Conservation (phyloP, 2,797 vertebrate genomes). For the Numenius phaeopus region DNA sequence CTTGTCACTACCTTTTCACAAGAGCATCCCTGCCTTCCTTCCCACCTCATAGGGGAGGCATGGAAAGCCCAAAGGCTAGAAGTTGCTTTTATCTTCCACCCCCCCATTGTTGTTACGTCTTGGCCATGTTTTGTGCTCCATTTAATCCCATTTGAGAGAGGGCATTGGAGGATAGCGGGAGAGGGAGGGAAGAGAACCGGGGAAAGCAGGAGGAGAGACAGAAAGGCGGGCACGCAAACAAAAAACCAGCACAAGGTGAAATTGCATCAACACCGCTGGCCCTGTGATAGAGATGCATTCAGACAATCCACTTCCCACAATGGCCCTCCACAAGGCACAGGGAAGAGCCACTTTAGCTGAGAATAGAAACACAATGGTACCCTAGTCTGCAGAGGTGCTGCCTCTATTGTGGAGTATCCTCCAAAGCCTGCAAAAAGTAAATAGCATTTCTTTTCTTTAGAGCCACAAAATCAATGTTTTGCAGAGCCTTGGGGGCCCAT, state of each 20-base stretch:
- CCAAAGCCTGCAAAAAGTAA: background rate
- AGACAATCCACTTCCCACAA: slow-evolving; percentile 48
- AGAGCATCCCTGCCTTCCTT: background rate
- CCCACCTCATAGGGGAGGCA: background rate
- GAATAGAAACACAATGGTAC: slow-evolving; percentile 17
- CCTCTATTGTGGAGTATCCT: background rate
- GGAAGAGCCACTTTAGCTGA: slow-evolving; percentile 51
- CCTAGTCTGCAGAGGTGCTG: slow-evolving; percentile 9
- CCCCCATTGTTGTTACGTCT: background rate
- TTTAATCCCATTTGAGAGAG: slow-evolving; percentile 59
- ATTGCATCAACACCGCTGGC: slow-evolving; percentile 6
- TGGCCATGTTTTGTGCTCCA: slow-evolving; percentile 60
- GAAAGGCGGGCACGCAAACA: background rate
- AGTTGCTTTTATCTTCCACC: slow-evolving; percentile 2
- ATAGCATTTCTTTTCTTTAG: background rate
- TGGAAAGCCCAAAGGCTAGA: background rate
- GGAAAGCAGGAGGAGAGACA: background rate
- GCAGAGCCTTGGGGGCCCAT: background rate
- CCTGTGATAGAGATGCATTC: background rate
- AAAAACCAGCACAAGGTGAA: slow-evolving; percentile 18
- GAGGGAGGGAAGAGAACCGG: background rate
- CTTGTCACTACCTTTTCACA: background rate
- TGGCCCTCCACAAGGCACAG: slow-evolving; percentile 11
- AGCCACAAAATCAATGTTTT: background rate
- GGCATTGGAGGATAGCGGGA: background rate